These are phyloP conservation scores for Pinna nobilis DNA, from an alignment of 1,140 invertebrate genomes.

Conservation along the genomic window DNA sequence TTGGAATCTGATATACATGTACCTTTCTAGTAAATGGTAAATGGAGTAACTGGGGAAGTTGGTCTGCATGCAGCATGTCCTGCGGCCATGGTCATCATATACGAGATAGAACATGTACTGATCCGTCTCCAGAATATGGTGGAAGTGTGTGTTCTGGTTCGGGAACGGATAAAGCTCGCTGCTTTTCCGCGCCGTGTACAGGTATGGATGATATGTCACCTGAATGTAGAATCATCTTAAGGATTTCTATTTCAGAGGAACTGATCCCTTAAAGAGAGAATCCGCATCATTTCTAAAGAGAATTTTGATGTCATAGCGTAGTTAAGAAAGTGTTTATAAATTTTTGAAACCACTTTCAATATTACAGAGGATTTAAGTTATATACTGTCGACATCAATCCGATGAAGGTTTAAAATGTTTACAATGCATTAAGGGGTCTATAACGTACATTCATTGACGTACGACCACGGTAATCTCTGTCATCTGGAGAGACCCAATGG, in stretches of 20 bases:
- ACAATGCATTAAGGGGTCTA: too few relatives aligned
- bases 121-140: conserved; percentile 56
- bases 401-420: too few relatives aligned
- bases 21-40: conserved; percentile 57
- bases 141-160: conserved; percentile 54
- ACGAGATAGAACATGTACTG: conserved; percentile 60
- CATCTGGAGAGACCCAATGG: too few relatives aligned
- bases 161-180: conserved; percentile 37
- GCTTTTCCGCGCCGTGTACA: conserved; percentile 49
- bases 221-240: background rate
- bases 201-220: conserved; percentile 34
- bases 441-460: too few relatives aligned
- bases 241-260: background rate
- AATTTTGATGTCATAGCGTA: background rate
- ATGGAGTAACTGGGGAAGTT: conserved; percentile 66
- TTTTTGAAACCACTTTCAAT: background rate
- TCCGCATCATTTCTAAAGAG: background rate
- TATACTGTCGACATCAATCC: too few relatives aligned
- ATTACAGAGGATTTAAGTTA: background rate
- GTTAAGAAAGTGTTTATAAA: background rate
- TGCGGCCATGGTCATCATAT: conserved; percentile 59
- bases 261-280: background rate
- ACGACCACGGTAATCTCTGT: too few relatives aligned
- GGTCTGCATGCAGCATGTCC: conserved; percentile 58
- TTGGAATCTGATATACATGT: too few relatives aligned